A percentile compares a stretch with the other conserved stretches of the same genome.
Evolutionary conservation across 2,797 vertebrate species (phyloP).

Genomic region (Molossus alvarezi): DNA sequence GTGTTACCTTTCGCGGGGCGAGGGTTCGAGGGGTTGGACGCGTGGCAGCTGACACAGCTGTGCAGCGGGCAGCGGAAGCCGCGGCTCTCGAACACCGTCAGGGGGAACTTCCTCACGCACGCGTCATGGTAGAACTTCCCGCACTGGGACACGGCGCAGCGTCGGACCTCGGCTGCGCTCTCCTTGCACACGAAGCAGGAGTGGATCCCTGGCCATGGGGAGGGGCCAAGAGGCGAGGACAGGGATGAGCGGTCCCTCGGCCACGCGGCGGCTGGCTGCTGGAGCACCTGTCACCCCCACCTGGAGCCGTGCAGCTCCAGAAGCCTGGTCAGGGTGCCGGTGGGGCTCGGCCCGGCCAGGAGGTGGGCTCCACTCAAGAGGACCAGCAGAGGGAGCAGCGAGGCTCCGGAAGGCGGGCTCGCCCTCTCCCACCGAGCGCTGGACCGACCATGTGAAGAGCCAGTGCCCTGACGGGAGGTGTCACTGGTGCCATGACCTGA

Average conservation of each 20-base stretch:
- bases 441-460: not conserved
- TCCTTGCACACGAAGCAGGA: conserved; percentile 97
- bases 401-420: not conserved
- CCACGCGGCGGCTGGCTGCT: not conserved
- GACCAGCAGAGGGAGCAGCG: too few species aligned
- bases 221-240: not conserved
- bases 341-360: not conserved
- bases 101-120: conserved; percentile 94
- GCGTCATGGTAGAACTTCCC: conserved; percentile 98
- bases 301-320: not conserved
- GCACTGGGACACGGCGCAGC: conserved; percentile 96
- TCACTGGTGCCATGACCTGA: too few species aligned
- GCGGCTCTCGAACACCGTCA: conserved; percentile 96
- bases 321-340: not conserved
- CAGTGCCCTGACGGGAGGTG: too few species aligned
- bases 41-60: conserved; percentile 97
- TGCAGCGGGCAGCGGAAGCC: conserved; percentile 98
- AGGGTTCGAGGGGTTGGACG: conserved; percentile 92
- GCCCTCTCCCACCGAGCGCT: not conserved
- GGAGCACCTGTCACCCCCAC: not conserved
- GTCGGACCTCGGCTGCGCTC: conserved; percentile 93
- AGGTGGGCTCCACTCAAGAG: not conserved
- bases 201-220: conserved; percentile 91
- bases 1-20: conserved; percentile 94
- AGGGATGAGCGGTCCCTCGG: not conserved